Evolutionary conservation across 2,113 vertebrate genomes (phyloP), one percentile per base, ranked within the genome.

Genomic region (Odontophorus gujanensis): DNA sequence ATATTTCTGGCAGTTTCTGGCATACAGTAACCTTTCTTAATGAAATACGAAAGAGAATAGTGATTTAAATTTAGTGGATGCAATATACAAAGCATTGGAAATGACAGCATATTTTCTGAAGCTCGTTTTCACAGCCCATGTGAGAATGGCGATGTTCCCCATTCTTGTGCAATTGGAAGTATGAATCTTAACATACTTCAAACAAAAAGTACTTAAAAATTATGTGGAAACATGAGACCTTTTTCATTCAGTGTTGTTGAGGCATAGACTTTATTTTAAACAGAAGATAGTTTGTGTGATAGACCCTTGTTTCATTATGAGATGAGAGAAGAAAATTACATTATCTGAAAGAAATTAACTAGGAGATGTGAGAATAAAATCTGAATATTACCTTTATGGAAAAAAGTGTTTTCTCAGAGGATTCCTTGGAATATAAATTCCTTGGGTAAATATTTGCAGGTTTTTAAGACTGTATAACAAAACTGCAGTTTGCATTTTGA

Each of bases 1-100:
- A 82, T 93, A 92, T 92, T 89, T 93, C 87, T 84, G 84, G 83
- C 84, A 85, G 61, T 91, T 94, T 86, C 90, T 68, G 48, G 26
- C 32, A 47, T 43, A 95, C 73, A 11, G 32, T 90, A 95, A 91
- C 51, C 36, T 81, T 87, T 65, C 55, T 38, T 40, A 88, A 48
- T 94, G 83, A 86, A 91, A 75, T 88, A 58, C 11, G 58, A 68
- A 92, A 59, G 85, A 58, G 17, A 40, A 21, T 25, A 59, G 30
- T 63, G 45, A 76, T 90, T 42, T n/a, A 40, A 42, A 15, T 24
- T 77, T 75, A 67, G 57, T 75, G 66, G 32, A 8, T 83, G 8
- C 38, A 51, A 57, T 75, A 11, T 68, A 68, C 21, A 71, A 57
- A 82, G 30, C 22, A 7, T 62, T 24, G 82, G 42, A 76, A 62